A percentile compares a stretch with the other conserved stretches of the same genome.
Evolutionary conservation across 2,113 vertebrate species (phyloP).

Genomic region (Sylvicapra grimmia): DNA sequence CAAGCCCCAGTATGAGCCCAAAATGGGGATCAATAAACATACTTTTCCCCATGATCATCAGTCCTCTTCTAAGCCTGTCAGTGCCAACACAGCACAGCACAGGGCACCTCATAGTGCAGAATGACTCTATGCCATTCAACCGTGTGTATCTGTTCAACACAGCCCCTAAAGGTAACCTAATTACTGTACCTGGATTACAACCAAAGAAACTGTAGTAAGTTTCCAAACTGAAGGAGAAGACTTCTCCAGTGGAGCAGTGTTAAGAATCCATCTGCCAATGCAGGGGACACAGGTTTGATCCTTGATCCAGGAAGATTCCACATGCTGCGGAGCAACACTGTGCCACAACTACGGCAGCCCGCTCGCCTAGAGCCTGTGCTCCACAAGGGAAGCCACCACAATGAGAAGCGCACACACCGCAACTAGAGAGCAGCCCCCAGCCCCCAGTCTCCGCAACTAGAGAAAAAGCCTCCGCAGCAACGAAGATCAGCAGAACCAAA

Average conservation of each 20-base stretch:
- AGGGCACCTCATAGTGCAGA: not conserved
- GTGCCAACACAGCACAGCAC: not conserved
- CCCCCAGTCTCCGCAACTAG: not conserved
- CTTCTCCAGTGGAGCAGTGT: not conserved
- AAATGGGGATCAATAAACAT: not conserved
- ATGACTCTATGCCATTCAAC: not conserved
- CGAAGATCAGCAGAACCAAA: not conserved
- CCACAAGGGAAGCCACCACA: not conserved
- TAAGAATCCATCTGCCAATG: not conserved
- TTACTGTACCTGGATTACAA: not conserved
- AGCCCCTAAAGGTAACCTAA: not conserved
- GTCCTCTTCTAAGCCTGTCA: not conserved
- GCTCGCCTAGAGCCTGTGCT: not conserved
- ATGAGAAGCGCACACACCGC: not conserved
- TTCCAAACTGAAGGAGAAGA: not conserved
- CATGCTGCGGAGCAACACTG: not conserved
- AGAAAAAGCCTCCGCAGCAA: not conserved
- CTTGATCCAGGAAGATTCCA: not conserved
- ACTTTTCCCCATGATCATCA: not conserved
- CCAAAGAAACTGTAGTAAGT: not conserved
- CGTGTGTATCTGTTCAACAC: not conserved
- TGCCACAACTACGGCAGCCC: not conserved
- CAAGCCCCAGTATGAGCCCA: not conserved
- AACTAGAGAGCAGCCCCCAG: not conserved
- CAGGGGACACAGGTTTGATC: not conserved